Evolutionary conservation across 1,140 invertebrate genomes (phyloP).

Genomic region (Berghia stephanieae): DNA sequence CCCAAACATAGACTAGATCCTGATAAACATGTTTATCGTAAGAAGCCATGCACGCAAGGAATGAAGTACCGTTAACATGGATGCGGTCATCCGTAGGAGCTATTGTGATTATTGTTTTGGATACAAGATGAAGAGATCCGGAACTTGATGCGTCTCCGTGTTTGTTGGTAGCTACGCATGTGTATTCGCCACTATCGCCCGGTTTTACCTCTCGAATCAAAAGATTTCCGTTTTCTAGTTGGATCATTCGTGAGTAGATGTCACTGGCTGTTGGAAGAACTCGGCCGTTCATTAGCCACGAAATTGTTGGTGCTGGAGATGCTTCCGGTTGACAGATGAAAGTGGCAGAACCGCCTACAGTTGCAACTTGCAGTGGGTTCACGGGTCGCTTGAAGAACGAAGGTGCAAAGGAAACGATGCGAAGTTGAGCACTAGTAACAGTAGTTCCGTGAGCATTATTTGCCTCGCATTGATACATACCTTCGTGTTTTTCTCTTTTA

Average conservation of each 20-base stretch:
- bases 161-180: slow-evolving; percentile 61
- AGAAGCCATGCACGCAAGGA: slow-evolving; percentile 49
- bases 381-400: slow-evolving; percentile 90
- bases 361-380: slow-evolving; percentile 87
- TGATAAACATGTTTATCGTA: slow-evolving; percentile 34
- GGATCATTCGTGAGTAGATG: slow-evolving; percentile 35
- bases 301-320: slow-evolving; percentile 79
- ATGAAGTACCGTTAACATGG: slow-evolving; percentile 46
- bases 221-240: slow-evolving; percentile 56
- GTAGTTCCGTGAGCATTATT: slow-evolving; percentile 86
- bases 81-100: slow-evolving; percentile 31
- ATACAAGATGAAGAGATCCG: slow-evolving; percentile 38
- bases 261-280: slow-evolving; percentile 22
- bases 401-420: slow-evolving; percentile 82
- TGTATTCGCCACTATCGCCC: slow-evolving; percentile 62
- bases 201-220: slow-evolving; percentile 48
- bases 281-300: slow-evolving; percentile 88
- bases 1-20: slow-evolving; percentile 51
- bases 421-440: slow-evolving; percentile 88
- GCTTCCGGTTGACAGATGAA: slow-evolving; percentile 93
- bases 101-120: slow-evolving; percentile 31
- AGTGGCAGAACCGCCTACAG: slow-evolving; percentile 89
- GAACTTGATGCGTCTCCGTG: slow-evolving; percentile 43
- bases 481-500: slow-evolving; percentile 74
- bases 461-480: slow-evolving; percentile 96